Evolutionary conservation across 2,797 vertebrate genomes (phyloP).

Genomic region (Rhynchotus rufescens): DNA sequence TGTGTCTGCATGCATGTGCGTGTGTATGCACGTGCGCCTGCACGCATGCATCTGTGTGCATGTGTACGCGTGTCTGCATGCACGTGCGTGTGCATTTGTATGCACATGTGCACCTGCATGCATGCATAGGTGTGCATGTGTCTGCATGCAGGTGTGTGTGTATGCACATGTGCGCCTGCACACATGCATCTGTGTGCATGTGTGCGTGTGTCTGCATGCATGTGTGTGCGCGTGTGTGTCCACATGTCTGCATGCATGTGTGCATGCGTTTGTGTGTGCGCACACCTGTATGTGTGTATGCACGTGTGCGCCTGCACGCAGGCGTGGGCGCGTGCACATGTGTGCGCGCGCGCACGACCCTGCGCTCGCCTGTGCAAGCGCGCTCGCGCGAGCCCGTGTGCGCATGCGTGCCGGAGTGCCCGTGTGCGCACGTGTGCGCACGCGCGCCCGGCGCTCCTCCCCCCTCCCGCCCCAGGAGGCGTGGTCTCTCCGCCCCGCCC

Average conservation of each 20-base stretch:
- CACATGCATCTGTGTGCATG: not conserved
- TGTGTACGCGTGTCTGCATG: not conserved
- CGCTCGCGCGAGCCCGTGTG: no score
- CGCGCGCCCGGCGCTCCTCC: not conserved
- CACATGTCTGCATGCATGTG: not conserved
- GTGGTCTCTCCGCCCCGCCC: not conserved
- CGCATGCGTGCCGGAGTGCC: not conserved
- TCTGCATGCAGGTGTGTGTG: no score
- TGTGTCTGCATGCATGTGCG: not conserved
- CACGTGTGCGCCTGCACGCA: not conserved
- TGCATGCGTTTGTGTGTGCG: no score
- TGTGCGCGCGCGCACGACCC: no score
- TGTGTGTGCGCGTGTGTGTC: no score
- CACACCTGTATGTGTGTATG: no score
- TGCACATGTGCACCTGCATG: not conserved
- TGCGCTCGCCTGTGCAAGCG: not conserved
- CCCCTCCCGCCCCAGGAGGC: fast-evolving
- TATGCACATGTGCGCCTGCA: no score
- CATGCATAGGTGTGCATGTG: fast-evolving
- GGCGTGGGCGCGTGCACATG: no score
- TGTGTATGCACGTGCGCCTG: no score
- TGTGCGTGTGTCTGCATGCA: no score
- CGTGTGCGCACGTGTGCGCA: not conserved
- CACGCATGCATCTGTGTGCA: fast-evolving
- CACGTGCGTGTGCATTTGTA: fast-evolving